phyloP scores from a whole-genome alignment of 2,797 vertebrate genomes.

The Tragelaphus eurycerus region DNA sequence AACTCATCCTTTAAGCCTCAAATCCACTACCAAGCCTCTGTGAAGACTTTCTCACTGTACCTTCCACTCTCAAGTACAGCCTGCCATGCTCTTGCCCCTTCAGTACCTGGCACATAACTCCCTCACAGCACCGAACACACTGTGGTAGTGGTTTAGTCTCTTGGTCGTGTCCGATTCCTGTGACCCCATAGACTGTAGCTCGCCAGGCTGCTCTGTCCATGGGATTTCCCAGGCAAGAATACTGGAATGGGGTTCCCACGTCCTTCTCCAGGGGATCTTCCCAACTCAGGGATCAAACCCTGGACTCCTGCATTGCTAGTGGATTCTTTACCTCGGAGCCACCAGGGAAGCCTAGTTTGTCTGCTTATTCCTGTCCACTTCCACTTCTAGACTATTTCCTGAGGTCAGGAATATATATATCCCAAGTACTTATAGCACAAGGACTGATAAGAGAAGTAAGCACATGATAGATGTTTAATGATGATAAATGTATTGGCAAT shows the following conservation, averaged over 20 bases:
- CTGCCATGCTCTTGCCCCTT: not conserved
- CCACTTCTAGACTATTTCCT: not conserved
- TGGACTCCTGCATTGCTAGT: not conserved
- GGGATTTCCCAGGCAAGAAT: not conserved
- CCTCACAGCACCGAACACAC: not conserved
- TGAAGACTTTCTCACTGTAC: not conserved
- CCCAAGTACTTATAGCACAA: not conserved
- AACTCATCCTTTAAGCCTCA: not conserved
- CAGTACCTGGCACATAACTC: not conserved
- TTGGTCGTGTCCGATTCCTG: fast-evolving
- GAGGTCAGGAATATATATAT: not conserved
- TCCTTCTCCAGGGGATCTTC: not conserved
- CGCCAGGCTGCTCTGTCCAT: not conserved
- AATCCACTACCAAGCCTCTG: not conserved
- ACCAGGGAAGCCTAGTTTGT: not conserved
- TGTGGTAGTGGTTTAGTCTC: not conserved
- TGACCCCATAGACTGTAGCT: not conserved
- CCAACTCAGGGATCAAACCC: not conserved
- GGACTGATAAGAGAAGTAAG: not conserved
- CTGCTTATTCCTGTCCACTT: not conserved
- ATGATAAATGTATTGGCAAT: not conserved
- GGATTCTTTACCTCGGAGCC: not conserved
- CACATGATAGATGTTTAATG: not conserved
- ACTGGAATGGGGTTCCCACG: not conserved
- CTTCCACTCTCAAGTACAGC: not conserved